Evolutionary conservation across 2,797 vertebrate species (phyloP).

Genomic region (Sylvia borin): DNA sequence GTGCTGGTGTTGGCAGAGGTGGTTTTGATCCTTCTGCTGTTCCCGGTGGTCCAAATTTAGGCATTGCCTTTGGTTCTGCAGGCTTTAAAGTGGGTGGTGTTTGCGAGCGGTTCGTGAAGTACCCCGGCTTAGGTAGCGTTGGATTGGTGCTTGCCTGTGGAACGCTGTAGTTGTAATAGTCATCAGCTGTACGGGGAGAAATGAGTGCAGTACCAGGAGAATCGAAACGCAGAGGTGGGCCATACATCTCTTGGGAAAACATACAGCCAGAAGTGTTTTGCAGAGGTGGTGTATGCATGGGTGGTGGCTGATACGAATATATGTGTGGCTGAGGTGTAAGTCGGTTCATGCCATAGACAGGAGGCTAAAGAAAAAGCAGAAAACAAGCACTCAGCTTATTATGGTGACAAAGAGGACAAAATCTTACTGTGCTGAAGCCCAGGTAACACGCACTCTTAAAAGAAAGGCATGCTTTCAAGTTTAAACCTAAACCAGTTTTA

Average conservation of each 20-base stretch:
- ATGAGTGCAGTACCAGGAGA: conserved; percentile 88
- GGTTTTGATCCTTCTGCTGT: conserved; percentile 83
- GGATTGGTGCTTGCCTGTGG: conserved; percentile 89
- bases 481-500: neutral
- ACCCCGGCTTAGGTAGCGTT: conserved; percentile 93
- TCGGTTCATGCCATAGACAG: conserved; percentile 91
- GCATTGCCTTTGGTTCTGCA: conserved; percentile 82
- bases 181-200: conserved; percentile 89
- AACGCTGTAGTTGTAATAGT: conserved; percentile 88
- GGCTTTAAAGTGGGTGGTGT: conserved; percentile 80
- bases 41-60: conserved; percentile 84
- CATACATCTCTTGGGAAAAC: conserved; percentile 92
- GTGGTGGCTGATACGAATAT: conserved; percentile 90
- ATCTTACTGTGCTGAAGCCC: neutral
- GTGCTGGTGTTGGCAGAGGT: conserved; percentile 76
- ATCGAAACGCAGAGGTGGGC: conserved; percentile 89
- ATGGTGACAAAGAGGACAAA: neutral
- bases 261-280: conserved; percentile 89
- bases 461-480: neutral
- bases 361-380: conserved; percentile 73
- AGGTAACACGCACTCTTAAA: accelerated
- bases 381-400: neutral
- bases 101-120: conserved; percentile 91
- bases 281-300: conserved; percentile 91
- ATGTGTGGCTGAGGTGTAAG: conserved; percentile 92